A percentile compares a stretch with the other conserved stretches of the same genome.
phyloP scores from a whole-genome alignment of 2,888 invertebrate genomes.

The Nycteola revayana region DNA sequence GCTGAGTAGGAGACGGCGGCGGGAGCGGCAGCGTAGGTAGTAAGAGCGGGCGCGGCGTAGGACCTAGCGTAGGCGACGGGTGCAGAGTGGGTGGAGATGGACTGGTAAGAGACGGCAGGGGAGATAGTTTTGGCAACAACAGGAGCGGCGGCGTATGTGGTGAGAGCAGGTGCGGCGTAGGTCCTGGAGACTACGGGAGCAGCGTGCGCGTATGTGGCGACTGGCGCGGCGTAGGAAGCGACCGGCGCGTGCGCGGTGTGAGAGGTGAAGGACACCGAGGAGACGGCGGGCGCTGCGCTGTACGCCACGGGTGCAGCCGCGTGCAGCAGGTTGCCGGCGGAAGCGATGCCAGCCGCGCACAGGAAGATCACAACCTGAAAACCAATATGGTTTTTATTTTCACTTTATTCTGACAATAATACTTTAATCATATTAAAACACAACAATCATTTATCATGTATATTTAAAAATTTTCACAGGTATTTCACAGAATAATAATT shows the following conservation, averaged over 20 bases:
- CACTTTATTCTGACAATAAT: not conserved
- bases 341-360: slow-evolving; percentile 80
- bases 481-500: not conserved
- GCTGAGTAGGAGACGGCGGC: slow-evolving; percentile 39
- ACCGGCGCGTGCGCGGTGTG: slow-evolving; percentile 20
- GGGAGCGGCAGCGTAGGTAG: slow-evolving; percentile 31
- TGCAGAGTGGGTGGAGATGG: slow-evolving; percentile 40
- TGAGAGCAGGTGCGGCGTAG: slow-evolving; percentile 57
- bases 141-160: slow-evolving; percentile 49
- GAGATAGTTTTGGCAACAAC: slow-evolving; percentile 48
- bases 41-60: slow-evolving; percentile 24
- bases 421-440: not conserved
- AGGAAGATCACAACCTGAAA: slow-evolving; percentile 75
- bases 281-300: slow-evolving; percentile 24
- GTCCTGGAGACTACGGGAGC: slow-evolving; percentile 38
- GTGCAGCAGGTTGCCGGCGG: slow-evolving; percentile 78
- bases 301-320: slow-evolving; percentile 59
- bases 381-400: not conserved
- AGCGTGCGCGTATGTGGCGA: slow-evolving; percentile 36
- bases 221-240: slow-evolving; percentile 17
- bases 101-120: slow-evolving; percentile 47
- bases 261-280: slow-evolving; percentile 8
- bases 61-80: slow-evolving; percentile 21
- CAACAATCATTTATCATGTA: not conserved
- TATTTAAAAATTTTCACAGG: not conserved